phyloP scores from a whole-genome alignment of 2,113 vertebrate species.

The Scomber colias region DNA sequence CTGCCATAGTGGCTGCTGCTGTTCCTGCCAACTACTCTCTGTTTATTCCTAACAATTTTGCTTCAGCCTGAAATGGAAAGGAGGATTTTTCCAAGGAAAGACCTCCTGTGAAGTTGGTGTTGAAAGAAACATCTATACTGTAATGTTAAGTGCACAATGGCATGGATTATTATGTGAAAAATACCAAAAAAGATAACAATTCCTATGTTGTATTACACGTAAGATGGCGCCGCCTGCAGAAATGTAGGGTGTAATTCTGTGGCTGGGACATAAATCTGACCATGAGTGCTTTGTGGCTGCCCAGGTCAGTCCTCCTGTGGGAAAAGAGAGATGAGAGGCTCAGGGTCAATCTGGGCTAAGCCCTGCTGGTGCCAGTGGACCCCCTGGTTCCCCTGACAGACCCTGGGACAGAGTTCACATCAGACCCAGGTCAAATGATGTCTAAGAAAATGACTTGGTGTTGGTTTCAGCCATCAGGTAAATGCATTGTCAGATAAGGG shows the following conservation, averaged over 20 bases:
- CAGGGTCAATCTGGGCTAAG: conserved; percentile 80
- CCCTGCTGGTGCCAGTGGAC: conserved; percentile 77
- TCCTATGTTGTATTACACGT: conserved; percentile 21
- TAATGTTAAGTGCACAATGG: conserved; percentile 3
- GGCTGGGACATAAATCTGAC: conserved; percentile 73
- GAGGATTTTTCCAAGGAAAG: background rate
- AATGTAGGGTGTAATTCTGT: conserved; percentile 29
- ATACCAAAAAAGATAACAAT: conserved; percentile 6
- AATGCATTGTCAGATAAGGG: background rate
- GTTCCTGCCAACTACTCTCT: background rate
- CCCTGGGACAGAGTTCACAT: conserved; percentile 23
- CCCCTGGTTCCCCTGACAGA: conserved; percentile 44
- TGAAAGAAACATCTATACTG: background rate
- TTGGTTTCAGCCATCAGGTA: conserved; percentile 20
- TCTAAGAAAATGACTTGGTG: background rate
- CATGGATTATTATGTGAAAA: conserved; percentile 11
- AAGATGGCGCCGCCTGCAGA: conserved; percentile 21
- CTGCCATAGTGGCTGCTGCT: background rate
- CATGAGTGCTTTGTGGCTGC: conserved; percentile 61
- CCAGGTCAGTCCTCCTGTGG: conserved; percentile 71
- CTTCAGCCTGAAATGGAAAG: background rate
- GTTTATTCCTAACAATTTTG: conserved; percentile 13
- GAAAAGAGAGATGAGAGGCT: conserved; percentile 74
- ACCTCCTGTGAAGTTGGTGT: background rate
- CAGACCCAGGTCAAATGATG: conserved; percentile 52